Conservation (phyloP, 2,888 invertebrate genomes). For the Ectemnius continuus region DNA sequence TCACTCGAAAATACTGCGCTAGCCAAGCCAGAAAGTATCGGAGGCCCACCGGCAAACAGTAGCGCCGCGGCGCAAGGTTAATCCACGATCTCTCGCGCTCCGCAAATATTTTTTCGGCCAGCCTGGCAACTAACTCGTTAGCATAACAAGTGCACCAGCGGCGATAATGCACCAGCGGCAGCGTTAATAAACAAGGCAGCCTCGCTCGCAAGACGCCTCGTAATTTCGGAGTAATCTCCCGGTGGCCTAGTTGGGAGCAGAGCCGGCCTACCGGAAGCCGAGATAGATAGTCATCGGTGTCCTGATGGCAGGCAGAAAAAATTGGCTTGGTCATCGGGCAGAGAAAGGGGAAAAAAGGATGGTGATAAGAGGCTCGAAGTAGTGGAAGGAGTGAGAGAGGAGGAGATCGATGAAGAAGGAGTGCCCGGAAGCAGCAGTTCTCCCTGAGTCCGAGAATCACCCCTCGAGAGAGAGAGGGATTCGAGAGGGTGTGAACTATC, state of each 20-base stretch:
- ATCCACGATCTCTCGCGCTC: neutral
- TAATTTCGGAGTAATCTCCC: too few relatives aligned
- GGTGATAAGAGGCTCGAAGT: constrained; percentile 20
- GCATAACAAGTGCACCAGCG: too few relatives aligned
- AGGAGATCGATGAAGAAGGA: constrained; percentile 45
- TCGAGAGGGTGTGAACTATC: neutral
- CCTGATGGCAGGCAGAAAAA: constrained; percentile 23
- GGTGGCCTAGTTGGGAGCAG: too few relatives aligned
- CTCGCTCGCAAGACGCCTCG: too few relatives aligned
- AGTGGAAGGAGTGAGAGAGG: too few relatives aligned
- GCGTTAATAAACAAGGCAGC: too few relatives aligned
- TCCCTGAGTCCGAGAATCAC: constrained; percentile 16
- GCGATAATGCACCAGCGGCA: too few relatives aligned
- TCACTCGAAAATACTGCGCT: neutral
- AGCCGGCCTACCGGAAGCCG: neutral
- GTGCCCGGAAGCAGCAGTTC: constrained; percentile 22
- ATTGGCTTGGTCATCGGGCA: constrained; percentile 9
- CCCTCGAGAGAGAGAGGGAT: neutral
- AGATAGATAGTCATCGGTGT: constrained; percentile 23
- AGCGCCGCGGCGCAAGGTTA: neutral
- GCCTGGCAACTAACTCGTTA: too few relatives aligned
- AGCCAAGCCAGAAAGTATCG: neutral
- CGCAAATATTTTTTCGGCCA: too few relatives aligned
- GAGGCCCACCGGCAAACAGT: neutral
- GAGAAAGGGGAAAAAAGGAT: constrained; percentile 16